Percentiles rank a stretch among this genome's conserved stretches.
Evolutionary conservation across 1,140 invertebrate genomes (phyloP).

Genomic region (Trissolcus basalis): DNA sequence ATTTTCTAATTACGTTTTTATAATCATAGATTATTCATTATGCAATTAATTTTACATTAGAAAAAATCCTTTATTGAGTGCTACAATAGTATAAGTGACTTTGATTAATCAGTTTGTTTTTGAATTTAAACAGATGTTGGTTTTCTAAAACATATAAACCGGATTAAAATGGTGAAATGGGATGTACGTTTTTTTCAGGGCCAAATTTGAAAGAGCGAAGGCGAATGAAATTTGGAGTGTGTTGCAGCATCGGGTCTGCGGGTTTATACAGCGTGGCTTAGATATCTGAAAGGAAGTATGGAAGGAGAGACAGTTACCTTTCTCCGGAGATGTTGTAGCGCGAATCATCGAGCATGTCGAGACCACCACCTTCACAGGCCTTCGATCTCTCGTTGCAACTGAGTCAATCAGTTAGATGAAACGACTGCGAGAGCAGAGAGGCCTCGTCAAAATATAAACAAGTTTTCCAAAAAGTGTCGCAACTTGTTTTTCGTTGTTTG

Average conservation of each 20-base stretch:
- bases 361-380: slow-evolving; percentile 26
- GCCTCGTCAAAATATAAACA: background rate
- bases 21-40: too few relatives aligned
- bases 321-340: slow-evolving; percentile 47
- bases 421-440: too few relatives aligned
- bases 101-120: too few relatives aligned
- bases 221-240: background rate
- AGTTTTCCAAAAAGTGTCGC: slow-evolving; percentile 1
- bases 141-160: too few relatives aligned
- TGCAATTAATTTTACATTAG: too few relatives aligned
- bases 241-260: slow-evolving; percentile 15
- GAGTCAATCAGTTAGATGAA: slow-evolving; percentile 43
- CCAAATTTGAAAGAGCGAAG: too few relatives aligned
- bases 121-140: too few relatives aligned
- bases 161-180: too few relatives aligned
- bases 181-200: too few relatives aligned
- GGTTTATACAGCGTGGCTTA: slow-evolving; percentile 1
- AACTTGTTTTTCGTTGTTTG: background rate
- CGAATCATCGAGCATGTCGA: slow-evolving; percentile 32
- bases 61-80: too few relatives aligned
- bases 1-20: too few relatives aligned
- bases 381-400: slow-evolving; percentile 32
- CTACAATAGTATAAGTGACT: too few relatives aligned
- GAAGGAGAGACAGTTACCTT: slow-evolving; percentile 56
- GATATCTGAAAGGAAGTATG: slow-evolving; percentile 35